Evolutionary conservation across 2,113 vertebrate species (phyloP), one percentile per base, ranked within the genome.

Genomic region (Bujurquina vittata): DNA sequence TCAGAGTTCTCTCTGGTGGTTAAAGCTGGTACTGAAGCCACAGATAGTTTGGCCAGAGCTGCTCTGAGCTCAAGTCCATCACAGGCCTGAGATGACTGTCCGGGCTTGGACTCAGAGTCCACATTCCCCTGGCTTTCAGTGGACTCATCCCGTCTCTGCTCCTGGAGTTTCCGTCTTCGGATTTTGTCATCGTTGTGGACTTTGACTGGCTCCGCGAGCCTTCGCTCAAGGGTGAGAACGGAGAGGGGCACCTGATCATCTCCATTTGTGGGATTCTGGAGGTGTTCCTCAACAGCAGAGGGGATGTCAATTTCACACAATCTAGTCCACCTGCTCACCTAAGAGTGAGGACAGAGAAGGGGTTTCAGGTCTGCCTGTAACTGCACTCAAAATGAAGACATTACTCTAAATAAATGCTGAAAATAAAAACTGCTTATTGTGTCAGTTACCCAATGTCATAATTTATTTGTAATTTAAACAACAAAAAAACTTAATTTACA

Each of bases 111-210:
- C 72, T 88, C 0, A 23, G 59, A 62, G 63, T 75, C 1, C 62
- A 59, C 58, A 37, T 62, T 83, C 74, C 78, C 81, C 23, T n/a
- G 23, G 54, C 40, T n/a, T 17, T 62, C 75, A 2, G 81, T 5
- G 7, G 46, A 29, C n/a, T 83, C 26, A 8, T 80, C 84, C 37
- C 9, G 74, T 46, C 8, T 85, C 61, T 92, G 90, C 69, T 96
- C 96, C 7, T 97, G 95, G 77, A 99, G 96, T 79, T 99, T 99
- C 88, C 97, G 97, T 73, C 98, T 94, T 7, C 98, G 96, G 67
- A 99, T 97, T 93, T 99, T 99, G 93, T 99, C 98, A 57, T 99
- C 97, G 0, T 99, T 99, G 89, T 99, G 98, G 18, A 99, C 97
- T 89, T 96, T 96, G 60, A 99, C 98, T 1, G 98, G 98, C 84